Evolutionary conservation across 2,888 invertebrate species (phyloP).

Genomic region (Ornithoptera alexandrae): DNA sequence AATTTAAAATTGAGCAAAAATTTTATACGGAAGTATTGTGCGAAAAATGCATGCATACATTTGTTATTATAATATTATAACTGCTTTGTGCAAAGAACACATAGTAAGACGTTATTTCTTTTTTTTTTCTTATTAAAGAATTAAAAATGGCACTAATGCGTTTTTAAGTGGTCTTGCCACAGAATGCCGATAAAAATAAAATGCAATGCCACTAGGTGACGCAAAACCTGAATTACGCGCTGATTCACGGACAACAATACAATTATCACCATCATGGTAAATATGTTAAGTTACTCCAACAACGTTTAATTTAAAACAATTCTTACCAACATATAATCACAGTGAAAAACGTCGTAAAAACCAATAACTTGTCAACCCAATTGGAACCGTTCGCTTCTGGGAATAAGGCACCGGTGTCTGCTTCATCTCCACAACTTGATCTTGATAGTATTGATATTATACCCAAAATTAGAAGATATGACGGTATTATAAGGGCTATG

Average conservation of each 20-base stretch:
- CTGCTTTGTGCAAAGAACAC: too few species aligned
- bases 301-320: background rate
- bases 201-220: too few species aligned
- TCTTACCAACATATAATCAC: slow-evolving; percentile 71
- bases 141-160: too few species aligned
- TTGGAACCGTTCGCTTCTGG: slow-evolving; percentile 58
- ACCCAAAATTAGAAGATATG: slow-evolving; percentile 71
- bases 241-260: background rate
- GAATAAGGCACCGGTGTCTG: slow-evolving; percentile 67
- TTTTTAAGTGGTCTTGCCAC: too few species aligned
- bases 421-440: slow-evolving; percentile 60
- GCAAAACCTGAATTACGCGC: too few species aligned
- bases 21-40: too few species aligned
- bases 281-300: background rate
- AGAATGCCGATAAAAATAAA: too few species aligned
- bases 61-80: too few species aligned
- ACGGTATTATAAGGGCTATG: slow-evolving; percentile 83
- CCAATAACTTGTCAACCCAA: slow-evolving; percentile 65
- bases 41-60: too few species aligned
- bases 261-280: background rate
- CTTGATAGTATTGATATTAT: slow-evolving; percentile 76
- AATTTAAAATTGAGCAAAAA: too few species aligned
- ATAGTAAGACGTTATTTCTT: too few species aligned
- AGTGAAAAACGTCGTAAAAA: slow-evolving; percentile 61
- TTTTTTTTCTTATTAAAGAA: too few species aligned